These are phyloP conservation scores for Cryptophagus acutangulus DNA, from an alignment of 2,888 invertebrate species.

Conservation along the genomic window DNA sequence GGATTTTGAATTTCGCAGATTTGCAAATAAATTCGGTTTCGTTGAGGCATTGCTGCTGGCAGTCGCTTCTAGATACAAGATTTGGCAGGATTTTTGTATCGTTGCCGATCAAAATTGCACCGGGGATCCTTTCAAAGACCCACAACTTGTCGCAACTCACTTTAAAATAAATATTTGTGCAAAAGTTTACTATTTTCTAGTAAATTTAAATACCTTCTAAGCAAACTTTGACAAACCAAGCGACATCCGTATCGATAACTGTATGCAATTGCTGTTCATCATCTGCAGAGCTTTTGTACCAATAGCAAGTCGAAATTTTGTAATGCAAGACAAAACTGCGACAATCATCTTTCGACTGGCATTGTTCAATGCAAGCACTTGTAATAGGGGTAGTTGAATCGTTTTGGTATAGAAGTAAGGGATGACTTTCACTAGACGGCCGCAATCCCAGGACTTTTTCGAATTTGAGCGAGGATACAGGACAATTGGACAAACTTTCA, in stretches of 20 bases:
- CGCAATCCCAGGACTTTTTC: conserved; percentile 45
- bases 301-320: conserved; percentile 41
- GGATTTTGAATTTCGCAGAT: conserved; percentile 52
- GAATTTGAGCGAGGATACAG: conserved; percentile 36
- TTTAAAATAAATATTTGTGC: conserved; percentile 1
- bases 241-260: conserved; percentile 53
- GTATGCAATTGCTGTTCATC: conserved; percentile 37
- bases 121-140: conserved; percentile 71
- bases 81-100: conserved; percentile 57
- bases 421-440: conserved; percentile 30
- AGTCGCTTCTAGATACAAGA: conserved; percentile 61
- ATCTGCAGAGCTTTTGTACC: conserved; percentile 32
- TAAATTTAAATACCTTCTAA: conserved; percentile 48
- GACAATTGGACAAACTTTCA: no score
- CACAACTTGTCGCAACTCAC: conserved; percentile 56
- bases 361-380: conserved; percentile 41
- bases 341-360: conserved; percentile 37
- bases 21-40: conserved; percentile 53
- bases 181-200: not conserved
- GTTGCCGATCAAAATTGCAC: conserved; percentile 67
- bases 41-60: conserved; percentile 60
- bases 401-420: conserved; percentile 31
- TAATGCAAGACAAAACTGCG: conserved; percentile 44
- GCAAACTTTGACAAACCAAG: conserved; percentile 64
- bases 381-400: conserved; percentile 36